Conservation (phyloP, 2,113 vertebrate species). For the Tychaedon coryphoeus region DNA sequence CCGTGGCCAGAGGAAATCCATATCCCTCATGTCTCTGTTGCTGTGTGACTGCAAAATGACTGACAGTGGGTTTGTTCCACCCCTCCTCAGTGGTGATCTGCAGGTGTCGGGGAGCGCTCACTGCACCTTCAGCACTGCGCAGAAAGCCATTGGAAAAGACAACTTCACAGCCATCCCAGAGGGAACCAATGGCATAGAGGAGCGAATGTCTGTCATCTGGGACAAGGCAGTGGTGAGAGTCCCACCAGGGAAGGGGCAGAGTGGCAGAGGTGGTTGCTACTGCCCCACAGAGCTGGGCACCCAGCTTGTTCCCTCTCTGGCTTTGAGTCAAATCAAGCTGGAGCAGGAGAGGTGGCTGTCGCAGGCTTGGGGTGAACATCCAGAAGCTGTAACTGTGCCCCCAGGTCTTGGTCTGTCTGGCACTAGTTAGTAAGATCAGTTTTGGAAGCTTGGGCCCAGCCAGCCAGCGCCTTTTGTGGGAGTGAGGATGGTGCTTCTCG, state of each 20-base stretch:
- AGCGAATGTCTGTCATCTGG: constrained; percentile 95
- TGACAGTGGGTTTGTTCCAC: not conserved
- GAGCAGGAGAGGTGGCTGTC: not conserved
- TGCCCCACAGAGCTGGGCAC: not conserved
- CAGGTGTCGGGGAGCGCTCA: constrained; percentile 93
- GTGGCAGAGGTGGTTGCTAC: not conserved
- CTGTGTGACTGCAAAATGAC: not conserved
- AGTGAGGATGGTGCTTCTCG: not conserved
- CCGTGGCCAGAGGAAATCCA: fast-evolving
- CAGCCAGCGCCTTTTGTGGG: not conserved
- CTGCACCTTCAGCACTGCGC: constrained; percentile 94
- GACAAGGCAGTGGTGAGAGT: constrained; percentile 96
- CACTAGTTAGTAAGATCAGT: not conserved
- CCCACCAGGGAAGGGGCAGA: not conserved
- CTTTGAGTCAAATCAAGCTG: not conserved
- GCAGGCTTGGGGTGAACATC: fast-evolving
- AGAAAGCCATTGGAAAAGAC: constrained; percentile 98
- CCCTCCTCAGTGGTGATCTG: constrained; percentile 85
- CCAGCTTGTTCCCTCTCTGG: not conserved
- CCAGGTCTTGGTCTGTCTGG: not conserved
- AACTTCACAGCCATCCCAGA: constrained; percentile 97
- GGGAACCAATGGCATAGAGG: constrained; percentile 94
- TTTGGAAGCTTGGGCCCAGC: not conserved
- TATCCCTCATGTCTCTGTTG: not conserved
- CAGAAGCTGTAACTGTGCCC: not conserved